These are phyloP conservation scores for Lypha dubia DNA, from an alignment of 2,888 invertebrate genomes.

Conservation along the genomic window DNA sequence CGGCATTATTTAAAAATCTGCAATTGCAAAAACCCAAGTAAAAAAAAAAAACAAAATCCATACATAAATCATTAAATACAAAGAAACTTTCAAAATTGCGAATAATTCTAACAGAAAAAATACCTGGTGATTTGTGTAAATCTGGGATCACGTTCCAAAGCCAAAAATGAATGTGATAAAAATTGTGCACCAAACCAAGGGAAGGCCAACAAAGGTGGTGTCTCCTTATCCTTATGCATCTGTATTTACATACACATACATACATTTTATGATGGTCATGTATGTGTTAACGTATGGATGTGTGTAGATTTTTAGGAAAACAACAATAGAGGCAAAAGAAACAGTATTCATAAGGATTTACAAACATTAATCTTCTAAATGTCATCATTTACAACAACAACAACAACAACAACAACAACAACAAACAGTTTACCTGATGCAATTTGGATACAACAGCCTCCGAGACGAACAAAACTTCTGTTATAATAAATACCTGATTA, in stretches of 20 bases:
- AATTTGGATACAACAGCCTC: conserved; percentile 86
- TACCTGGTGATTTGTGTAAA: conserved; percentile 85
- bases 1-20: conserved; percentile 86
- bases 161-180: conserved; percentile 86
- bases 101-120: conserved; percentile 33
- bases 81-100: neutral
- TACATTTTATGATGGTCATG: neutral
- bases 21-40: conserved; percentile 37
- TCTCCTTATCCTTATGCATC: conserved; percentile 87
- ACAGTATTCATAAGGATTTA: conserved; percentile 34
- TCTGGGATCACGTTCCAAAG: conserved; percentile 85
- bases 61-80: conserved; percentile 48
- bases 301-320: too few species aligned
- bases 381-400: conserved; percentile 39
- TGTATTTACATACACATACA: conserved; percentile 65
- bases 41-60: neutral
- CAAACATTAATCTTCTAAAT: conserved; percentile 54
- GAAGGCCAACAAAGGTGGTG: conserved; percentile 86
- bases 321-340: neutral
- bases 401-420: too few species aligned
- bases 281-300: too few species aligned
- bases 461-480: conserved; percentile 86
- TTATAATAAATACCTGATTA: conserved; percentile 86
- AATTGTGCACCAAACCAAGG: conserved; percentile 88
- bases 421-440: conserved; percentile 84